Evolutionary conservation across 2,888 invertebrate species (phyloP).

Genomic region (Odiellus spinosus): DNA sequence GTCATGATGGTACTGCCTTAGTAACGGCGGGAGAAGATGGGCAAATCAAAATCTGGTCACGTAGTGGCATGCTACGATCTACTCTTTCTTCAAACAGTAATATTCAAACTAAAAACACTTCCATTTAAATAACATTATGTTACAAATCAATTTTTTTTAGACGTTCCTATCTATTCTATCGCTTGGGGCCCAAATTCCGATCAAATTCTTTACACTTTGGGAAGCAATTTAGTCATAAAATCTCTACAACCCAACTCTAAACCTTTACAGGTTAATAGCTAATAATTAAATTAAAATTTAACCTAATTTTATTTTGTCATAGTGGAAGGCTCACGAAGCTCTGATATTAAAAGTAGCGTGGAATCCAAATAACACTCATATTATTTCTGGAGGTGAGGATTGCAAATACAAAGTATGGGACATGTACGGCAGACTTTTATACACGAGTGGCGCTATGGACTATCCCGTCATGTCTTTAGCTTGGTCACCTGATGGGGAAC

Average conservation of each 20-base stretch:
- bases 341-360: constrained; percentile 54
- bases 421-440: constrained; percentile 69
- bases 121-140: background rate
- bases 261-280: constrained; percentile 32
- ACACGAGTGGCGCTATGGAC: constrained; percentile 65
- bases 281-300: background rate
- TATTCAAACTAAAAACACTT: background rate
- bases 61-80: constrained; percentile 82
- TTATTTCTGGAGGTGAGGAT: constrained; percentile 50
- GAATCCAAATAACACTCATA: constrained; percentile 40
- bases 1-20: constrained; percentile 84
- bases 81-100: constrained; percentile 63
- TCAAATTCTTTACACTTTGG: constrained; percentile 40
- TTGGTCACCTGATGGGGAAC: constrained; percentile 80
- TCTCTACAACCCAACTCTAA: constrained; percentile 40
- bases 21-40: constrained; percentile 94
- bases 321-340: constrained; percentile 96
- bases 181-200: constrained; percentile 50
- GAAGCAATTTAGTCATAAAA: constrained; percentile 41
- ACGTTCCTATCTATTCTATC: constrained; percentile 58
- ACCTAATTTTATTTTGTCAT: background rate
- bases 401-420: constrained; percentile 87
- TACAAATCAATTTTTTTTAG: constrained; percentile 19
- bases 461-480: constrained; percentile 78
- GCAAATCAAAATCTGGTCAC: constrained; percentile 87